Evolutionary conservation across 1,140 invertebrate species (phyloP).

Genomic region (Caenorhabditis latens): DNA sequence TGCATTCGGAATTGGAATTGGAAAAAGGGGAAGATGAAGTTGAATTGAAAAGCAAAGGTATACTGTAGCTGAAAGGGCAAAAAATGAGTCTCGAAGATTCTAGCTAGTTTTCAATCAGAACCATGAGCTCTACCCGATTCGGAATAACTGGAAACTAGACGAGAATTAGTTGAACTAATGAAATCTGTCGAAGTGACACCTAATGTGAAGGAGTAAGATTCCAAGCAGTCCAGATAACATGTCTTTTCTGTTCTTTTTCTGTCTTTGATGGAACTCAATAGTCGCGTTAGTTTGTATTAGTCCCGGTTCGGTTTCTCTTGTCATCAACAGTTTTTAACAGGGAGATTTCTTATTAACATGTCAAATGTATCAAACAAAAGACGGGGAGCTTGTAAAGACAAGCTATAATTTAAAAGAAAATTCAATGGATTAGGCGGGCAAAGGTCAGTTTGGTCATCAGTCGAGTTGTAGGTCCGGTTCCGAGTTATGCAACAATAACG

Average conservation of each 20-base stretch:
- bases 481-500: conserved; percentile 10
- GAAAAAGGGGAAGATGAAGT: background rate
- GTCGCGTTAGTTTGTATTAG: background rate
- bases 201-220: no score
- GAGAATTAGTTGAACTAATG: no score
- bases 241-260: no score
- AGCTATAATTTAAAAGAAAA: background rate
- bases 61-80: no score
- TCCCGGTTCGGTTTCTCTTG: background rate
- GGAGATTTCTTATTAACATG: background rate
- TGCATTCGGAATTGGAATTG: background rate
- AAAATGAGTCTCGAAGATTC: no score
- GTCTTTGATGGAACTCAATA: no score
- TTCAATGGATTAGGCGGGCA: background rate
- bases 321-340: background rate
- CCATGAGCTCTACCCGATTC: no score
- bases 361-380: background rate
- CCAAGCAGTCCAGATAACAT: no score
- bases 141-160: no score
- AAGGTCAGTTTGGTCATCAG: background rate
- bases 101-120: no score
- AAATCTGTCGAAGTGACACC: no score
- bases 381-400: background rate
- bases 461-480: background rate
- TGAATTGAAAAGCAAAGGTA: no score